These are phyloP conservation scores for Bolinopsis microptera DNA, from an alignment of 37 sponge, comb jelly and placozoan genomes.

Conservation along the genomic window DNA sequence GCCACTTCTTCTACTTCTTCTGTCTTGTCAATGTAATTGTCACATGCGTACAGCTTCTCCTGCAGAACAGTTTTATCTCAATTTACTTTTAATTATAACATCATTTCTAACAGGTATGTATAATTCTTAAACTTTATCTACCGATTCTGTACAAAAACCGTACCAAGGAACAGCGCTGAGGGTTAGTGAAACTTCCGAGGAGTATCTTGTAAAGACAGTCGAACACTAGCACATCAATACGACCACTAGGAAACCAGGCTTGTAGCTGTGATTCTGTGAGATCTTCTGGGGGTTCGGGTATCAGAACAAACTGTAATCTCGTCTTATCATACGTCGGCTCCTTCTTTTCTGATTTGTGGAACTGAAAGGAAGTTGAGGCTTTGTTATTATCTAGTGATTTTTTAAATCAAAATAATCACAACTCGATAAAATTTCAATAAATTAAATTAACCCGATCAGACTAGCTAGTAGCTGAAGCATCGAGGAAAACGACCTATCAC, in stretches of 20 bases:
- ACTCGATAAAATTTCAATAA: too few species aligned
- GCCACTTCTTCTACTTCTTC: neutral
- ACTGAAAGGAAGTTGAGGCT: slow-evolving; percentile 8
- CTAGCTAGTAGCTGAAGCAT: too few species aligned
- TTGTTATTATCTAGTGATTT: too few species aligned
- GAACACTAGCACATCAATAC: neutral
- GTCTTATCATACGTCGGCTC: slow-evolving; percentile 17
- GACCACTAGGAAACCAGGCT: slow-evolving; percentile 2
- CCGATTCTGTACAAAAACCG: too few species aligned
- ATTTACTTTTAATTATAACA: too few species aligned
- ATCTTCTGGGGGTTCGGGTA: slow-evolving; percentile 7
- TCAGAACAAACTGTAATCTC: slow-evolving; percentile 18
- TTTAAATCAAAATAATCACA: too few species aligned
- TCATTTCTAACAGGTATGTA: too few species aligned
- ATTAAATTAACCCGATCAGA: too few species aligned
- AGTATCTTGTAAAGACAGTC: slow-evolving; percentile 65
- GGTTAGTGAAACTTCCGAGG: slow-evolving; percentile 33
- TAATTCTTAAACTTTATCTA: too few species aligned
- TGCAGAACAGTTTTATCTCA: neutral
- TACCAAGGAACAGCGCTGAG: slow-evolving; percentile 26
- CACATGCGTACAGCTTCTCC: slow-evolving; percentile 34
- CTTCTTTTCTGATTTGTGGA: neutral
- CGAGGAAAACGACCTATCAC: too few species aligned
- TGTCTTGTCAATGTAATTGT: neutral
- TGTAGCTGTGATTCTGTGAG: neutral